Conservation (phyloP, 2,113 vertebrate genomes). For the Oriolus oriolus region DNA sequence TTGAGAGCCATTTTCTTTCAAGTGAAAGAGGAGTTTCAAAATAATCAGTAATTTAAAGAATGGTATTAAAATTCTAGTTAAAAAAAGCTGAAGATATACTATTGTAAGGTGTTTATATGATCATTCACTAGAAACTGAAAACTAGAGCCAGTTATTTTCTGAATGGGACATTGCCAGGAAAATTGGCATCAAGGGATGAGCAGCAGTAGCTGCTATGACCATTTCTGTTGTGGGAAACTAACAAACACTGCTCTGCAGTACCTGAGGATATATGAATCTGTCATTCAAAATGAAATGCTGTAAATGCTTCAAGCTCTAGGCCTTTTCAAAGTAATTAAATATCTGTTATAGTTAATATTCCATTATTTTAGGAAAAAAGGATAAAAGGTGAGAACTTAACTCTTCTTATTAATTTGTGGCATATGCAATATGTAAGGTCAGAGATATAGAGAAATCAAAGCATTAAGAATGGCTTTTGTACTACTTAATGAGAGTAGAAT, state of each 20-base stretch:
- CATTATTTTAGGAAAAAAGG: background rate
- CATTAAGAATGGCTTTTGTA: background rate
- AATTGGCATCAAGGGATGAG: background rate
- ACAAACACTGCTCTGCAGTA: background rate
- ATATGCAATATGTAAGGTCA: background rate
- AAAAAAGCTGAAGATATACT: background rate
- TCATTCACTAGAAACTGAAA: background rate
- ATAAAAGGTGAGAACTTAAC: background rate
- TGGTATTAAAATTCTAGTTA: background rate
- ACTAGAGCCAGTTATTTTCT: background rate
- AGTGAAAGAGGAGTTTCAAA: background rate
- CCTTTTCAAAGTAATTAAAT: background rate
- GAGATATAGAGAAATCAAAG: background rate
- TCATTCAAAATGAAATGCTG: background rate
- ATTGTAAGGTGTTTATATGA: background rate
- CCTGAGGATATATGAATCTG: background rate
- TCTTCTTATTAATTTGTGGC: background rate
- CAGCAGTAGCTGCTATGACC: background rate
- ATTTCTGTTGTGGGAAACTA: background rate
- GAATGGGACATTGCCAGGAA: background rate
- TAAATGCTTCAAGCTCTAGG: background rate
- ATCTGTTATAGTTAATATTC: background rate
- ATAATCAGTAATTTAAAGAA: background rate
- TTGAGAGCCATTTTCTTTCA: background rate
- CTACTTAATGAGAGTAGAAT: background rate